phyloP scores from a whole-genome alignment of 2,888 invertebrate species.

The Sinohyriopsis cumingii region DNA sequence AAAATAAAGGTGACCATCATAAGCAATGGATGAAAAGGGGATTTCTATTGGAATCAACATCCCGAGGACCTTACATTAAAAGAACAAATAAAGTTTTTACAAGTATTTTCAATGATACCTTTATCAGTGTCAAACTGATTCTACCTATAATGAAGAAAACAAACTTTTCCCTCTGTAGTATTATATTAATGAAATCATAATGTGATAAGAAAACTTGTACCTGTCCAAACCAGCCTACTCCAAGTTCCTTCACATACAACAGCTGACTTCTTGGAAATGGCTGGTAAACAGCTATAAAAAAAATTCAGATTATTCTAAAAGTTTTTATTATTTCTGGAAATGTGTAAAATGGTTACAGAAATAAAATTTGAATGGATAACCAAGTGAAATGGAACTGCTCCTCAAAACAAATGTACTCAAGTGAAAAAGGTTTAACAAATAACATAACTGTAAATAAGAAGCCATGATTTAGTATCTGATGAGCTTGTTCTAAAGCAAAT shows the following conservation, averaged over 20 bases:
- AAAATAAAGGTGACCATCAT: too few species aligned
- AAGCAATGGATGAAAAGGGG: too few species aligned
- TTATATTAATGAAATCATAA: background rate
- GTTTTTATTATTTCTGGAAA: background rate
- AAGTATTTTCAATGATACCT: too few species aligned
- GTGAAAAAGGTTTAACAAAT: background rate
- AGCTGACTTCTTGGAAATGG: constrained; percentile 82
- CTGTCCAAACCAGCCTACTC: constrained; percentile 89
- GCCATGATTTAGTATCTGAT: too few species aligned
- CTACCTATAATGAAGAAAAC: too few species aligned
- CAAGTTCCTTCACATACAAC: constrained; percentile 87
- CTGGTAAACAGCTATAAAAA: constrained; percentile 49
- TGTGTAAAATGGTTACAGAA: background rate
- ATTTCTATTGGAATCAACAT: too few species aligned
- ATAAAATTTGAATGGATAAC: background rate
- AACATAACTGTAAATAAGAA: too few species aligned
- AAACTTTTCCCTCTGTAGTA: background rate
- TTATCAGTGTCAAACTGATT: too few species aligned
- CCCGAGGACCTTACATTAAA: too few species aligned
- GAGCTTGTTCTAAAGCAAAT: too few species aligned
- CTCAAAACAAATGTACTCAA: background rate
- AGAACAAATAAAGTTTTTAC: too few species aligned
- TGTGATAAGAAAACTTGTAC: constrained; percentile 60
- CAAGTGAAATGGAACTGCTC: background rate
- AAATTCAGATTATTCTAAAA: background rate